phyloP scores from a whole-genome alignment of 2,113 vertebrate genomes.

The Rhea americana region DNA sequence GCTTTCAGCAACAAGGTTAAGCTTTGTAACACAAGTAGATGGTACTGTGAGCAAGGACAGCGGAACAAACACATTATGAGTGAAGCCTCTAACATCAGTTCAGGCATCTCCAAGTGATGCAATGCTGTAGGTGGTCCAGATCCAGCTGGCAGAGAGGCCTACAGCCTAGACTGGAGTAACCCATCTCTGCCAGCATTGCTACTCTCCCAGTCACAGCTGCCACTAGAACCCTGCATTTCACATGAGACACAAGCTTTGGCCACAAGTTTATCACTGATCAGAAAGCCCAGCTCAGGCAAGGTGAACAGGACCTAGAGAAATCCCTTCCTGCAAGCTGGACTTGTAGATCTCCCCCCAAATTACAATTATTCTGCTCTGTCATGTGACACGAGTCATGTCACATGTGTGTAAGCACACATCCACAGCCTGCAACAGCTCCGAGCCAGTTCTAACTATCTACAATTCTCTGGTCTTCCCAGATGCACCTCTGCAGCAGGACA shows the following conservation, averaged over 20 bases:
- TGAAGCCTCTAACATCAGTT: neutral
- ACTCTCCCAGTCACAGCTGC: neutral
- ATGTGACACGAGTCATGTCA: too few species aligned
- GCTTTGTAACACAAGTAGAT: neutral
- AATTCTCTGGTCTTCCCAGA: neutral
- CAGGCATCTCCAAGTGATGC: neutral
- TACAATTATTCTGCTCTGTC: neutral
- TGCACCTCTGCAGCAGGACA: neutral
- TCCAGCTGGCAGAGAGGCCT: neutral
- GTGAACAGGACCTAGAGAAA: neutral
- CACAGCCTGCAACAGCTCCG: rapidly evolving
- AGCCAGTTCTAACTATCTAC: neutral
- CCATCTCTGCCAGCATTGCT: neutral
- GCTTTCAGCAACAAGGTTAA: neutral
- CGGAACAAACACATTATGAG: neutral
- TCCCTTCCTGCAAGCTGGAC: neutral
- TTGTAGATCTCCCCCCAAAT: neutral
- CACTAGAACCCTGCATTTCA: neutral
- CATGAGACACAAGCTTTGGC: rapidly evolving
- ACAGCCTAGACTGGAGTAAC: neutral
- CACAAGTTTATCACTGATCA: neutral
- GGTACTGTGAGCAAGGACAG: neutral
- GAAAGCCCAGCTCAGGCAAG: neutral
- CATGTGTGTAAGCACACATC: neutral
- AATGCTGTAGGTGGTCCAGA: neutral